These are phyloP conservation scores for Dioctria rufipes DNA, from an alignment of 2,888 invertebrate species.

Conservation along the genomic window DNA sequence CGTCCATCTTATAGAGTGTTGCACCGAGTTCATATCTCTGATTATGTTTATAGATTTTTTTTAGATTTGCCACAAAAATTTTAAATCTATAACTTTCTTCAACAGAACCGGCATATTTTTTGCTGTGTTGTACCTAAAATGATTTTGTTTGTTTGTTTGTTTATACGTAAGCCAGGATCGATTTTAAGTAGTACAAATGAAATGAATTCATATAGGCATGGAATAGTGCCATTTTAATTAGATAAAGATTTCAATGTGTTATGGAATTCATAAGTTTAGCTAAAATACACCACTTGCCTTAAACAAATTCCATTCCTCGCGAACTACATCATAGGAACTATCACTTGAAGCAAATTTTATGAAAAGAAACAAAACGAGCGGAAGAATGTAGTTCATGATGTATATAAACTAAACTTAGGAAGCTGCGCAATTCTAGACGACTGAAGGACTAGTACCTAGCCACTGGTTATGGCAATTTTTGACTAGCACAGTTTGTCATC, in stretches of 20 bases:
- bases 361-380: not conserved
- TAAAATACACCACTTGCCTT: not conserved
- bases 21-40: not conserved
- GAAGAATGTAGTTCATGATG: not conserved
- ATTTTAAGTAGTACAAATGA: too few relatives aligned
- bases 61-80: constrained; percentile 11
- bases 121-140: not conserved
- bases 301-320: constrained; percentile 26
- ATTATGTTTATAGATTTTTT: constrained; percentile 22
- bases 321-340: constrained; percentile 2
- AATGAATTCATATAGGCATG: too few relatives aligned
- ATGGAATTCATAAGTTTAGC: too few relatives aligned
- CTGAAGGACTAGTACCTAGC: too few relatives aligned
- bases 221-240: too few relatives aligned
- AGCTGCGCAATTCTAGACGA: too few relatives aligned
- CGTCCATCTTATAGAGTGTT: not conserved
- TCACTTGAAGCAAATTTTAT: not conserved
- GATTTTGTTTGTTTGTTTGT: not conserved
- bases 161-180: too few relatives aligned
- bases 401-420: not conserved
- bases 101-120: constrained; percentile 9
- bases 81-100: constrained; percentile 22
- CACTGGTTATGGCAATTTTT: too few relatives aligned
- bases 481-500: too few relatives aligned
- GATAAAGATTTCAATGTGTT: too few relatives aligned